Evolutionary conservation across 2,888 invertebrate species (phyloP), one percentile per base, ranked within the genome.

Genomic region (Peribatodes rhomboidaria): DNA sequence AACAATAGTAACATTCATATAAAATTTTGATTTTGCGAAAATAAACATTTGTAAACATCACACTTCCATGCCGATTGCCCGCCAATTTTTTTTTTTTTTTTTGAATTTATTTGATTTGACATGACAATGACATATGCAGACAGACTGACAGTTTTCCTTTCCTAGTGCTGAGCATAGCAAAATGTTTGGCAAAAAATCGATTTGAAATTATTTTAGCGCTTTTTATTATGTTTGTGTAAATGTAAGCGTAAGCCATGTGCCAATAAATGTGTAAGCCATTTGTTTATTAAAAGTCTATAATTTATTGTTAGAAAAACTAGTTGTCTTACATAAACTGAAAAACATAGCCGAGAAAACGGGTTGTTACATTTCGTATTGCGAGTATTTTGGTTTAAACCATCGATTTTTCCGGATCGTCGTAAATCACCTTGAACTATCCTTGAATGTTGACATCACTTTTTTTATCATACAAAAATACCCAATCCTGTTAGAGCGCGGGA

Each of bases 1-100:
- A 50, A 57, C 35, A 46, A 44, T 53, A 8, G n/a, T n/a, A n/a
- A n/a, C n/a, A 33, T 31, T 52, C 8, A 11, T 41, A 35, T 42
- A 31, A 11, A 53, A 56, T 61, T 66, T 61, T 56, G 52, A 55
- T 50, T 33, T 53, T 13, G 37, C 18, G 22, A 27, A 46, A 37
- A 33, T 8, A 4, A 20, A 22, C 31, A 33, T 14, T 11, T n/a
- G 11, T 22, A 1, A 6, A 13, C 13, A 20, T 8, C 7, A 1
- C 13, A 1, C 8, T 2, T 11, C 52, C 35, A n/a, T n/a, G 37
- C 35, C 20, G 7, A 13, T 14, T 13, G 4, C 14, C 8, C 14
- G n/a, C 1, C n/a, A 11, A 18, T 55, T 55, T 16, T 11, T 7
- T 8, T 55, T 33, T 55, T 42, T 33, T 0, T 8, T 20, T 39